phyloP scores from a whole-genome alignment of 64 coral and sea anemone species.

The Cladopsammia gracilis region DNA sequence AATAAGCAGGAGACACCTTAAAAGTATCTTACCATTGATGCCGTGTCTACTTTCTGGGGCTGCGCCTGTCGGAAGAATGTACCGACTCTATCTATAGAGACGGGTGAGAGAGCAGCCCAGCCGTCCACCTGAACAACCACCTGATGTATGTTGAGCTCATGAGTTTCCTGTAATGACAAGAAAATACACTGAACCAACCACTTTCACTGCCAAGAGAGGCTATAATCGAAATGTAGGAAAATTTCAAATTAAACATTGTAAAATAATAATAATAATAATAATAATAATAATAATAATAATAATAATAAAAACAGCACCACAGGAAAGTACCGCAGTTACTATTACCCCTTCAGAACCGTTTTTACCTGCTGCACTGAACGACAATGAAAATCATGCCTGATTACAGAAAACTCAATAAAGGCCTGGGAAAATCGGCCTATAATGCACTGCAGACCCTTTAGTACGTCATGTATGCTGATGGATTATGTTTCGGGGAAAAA shows the following conservation, averaged over 20 bases:
- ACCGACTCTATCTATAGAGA: slow-evolving; percentile 94
- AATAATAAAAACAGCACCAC: no score
- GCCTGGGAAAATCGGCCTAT: no score
- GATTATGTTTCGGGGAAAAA: no score
- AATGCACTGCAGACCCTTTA: no score
- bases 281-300: no score
- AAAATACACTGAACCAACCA: background rate
- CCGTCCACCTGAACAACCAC: slow-evolving; percentile 93
- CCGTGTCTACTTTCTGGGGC: slow-evolving; percentile 50
- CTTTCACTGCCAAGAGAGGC: background rate
- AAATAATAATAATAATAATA: no score
- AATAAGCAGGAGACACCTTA: background rate
- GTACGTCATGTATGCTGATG: no score
- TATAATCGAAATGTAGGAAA: background rate
- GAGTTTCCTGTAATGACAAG: slow-evolving; percentile 78
- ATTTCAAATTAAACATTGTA: background rate
- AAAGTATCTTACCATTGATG: slow-evolving; percentile 69
- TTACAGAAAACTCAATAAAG: no score
- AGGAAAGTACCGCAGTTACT: no score
- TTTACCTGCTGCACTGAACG: no score
- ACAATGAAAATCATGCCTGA: no score
- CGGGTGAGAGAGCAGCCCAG: slow-evolving; percentile 91
- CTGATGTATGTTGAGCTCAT: slow-evolving; percentile 96
- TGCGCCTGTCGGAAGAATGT: slow-evolving; percentile 95
- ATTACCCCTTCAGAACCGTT: no score